Conservation (phyloP, 2,797 vertebrate species). For the Ceryle rudis region DNA sequence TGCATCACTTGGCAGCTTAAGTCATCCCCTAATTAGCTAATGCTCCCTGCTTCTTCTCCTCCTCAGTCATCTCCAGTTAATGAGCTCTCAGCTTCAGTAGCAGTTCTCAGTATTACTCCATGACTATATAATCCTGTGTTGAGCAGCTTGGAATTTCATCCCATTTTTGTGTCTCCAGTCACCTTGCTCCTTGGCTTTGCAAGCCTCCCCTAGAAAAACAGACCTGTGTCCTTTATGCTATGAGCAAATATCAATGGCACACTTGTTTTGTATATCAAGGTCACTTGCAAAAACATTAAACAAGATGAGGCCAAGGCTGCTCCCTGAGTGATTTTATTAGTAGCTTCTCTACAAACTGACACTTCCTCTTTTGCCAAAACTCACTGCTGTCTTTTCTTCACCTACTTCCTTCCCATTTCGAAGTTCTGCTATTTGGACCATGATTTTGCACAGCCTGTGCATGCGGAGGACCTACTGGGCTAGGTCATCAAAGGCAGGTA, state of each 20-base stretch:
- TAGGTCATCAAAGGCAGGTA: neutral
- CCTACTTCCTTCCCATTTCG: constrained; percentile 5
- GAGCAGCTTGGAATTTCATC: constrained; percentile 11
- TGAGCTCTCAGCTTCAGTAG: neutral
- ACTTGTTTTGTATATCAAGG: neutral
- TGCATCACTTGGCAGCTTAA: constrained; percentile 29
- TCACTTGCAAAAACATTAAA: neutral
- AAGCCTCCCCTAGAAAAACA: neutral
- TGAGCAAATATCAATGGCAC: neutral
- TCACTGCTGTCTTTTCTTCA: neutral
- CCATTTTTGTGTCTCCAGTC: neutral
- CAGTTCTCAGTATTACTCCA: constrained; percentile 7
- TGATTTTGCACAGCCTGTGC: neutral
- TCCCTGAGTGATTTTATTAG: neutral
- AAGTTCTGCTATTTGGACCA: constrained; percentile 7
- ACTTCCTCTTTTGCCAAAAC: constrained; percentile 44
- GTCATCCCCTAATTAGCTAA: constrained; percentile 53
- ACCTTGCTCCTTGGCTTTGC: neutral
- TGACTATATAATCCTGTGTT: neutral
- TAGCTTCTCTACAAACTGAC: neutral
- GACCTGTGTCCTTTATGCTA: neutral
- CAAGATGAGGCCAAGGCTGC: neutral
- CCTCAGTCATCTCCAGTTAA: constrained; percentile 40
- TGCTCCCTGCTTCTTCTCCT: constrained; percentile 1
- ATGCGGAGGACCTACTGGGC: neutral